Percentiles rank a stretch among this genome's conserved stretches.
Conservation (phyloP, 2,113 vertebrate species). For the Ariopsis seemanni region DNA sequence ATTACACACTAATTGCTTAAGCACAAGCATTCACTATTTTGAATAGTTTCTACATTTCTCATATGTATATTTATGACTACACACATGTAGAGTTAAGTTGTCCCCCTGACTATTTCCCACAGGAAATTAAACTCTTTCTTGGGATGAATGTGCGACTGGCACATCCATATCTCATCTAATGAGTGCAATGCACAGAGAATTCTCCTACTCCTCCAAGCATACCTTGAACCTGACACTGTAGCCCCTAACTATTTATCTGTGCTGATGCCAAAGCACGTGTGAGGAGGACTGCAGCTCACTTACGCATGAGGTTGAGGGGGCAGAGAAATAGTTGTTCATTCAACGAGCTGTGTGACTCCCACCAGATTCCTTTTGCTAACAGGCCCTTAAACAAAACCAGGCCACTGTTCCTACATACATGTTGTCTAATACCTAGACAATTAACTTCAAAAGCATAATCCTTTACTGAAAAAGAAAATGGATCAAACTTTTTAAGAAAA, state of each 20-base stretch:
- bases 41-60: neutral
- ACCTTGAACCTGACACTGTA: constrained; percentile 58
- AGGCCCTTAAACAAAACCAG: constrained; percentile 41
- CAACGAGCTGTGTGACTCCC: constrained; percentile 46
- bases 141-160: constrained; percentile 50
- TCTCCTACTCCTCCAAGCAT: constrained; percentile 59
- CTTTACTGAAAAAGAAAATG: neutral
- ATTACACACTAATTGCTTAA: neutral
- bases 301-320: constrained; percentile 46
- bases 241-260: constrained; percentile 49
- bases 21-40: neutral
- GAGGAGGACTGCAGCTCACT: constrained; percentile 43
- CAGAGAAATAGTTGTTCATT: constrained; percentile 46
- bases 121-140: constrained; percentile 31
- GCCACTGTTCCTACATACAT: constrained; percentile 8
- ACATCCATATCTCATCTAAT: constrained; percentile 55
- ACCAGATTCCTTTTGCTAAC: constrained; percentile 52
- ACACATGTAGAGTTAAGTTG: constrained; percentile 5
- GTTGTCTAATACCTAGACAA: neutral
- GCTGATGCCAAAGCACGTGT: constrained; percentile 51
- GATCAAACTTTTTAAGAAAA: neutral
- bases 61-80: neutral
- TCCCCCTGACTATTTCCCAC: constrained; percentile 10
- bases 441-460: neutral
- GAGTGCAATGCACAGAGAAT: constrained; percentile 40